Conservation (phyloP, 2,888 invertebrate species). For the Dusona sp. region DNA sequence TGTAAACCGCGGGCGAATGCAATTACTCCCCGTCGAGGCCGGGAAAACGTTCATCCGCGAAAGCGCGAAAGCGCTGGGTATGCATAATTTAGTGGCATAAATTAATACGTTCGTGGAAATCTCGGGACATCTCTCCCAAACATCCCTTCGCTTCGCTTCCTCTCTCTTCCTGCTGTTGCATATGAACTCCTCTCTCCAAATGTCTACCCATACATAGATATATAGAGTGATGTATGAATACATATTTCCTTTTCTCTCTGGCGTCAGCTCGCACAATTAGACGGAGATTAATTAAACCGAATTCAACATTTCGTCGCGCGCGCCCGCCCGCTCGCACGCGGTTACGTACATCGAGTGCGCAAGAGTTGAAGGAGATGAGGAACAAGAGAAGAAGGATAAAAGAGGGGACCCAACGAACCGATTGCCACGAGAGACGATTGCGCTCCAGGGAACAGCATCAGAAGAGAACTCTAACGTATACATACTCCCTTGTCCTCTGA, state of each 20-base stretch:
- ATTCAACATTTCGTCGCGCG: slow-evolving; percentile 79
- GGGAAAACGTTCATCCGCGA: slow-evolving; percentile 77
- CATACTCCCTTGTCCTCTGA: slow-evolving; percentile 13
- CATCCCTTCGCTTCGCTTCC: slow-evolving; percentile 56
- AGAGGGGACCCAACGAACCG: slow-evolving; percentile 33
- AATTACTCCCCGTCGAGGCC: slow-evolving; percentile 67
- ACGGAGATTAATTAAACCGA: slow-evolving; percentile 83
- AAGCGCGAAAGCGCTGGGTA: slow-evolving; percentile 61
- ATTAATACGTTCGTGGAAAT: slow-evolving; percentile 82
- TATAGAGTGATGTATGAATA: slow-evolving; percentile 19
- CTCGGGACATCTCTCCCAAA: slow-evolving; percentile 73
- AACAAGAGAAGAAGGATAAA: not conserved
- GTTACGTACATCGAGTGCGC: not conserved
- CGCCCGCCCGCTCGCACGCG: not conserved
- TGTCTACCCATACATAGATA: slow-evolving; percentile 11
- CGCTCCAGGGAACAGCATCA: slow-evolving; percentile 40
- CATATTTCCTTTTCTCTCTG: slow-evolving; percentile 48
- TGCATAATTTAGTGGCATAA: slow-evolving; percentile 82
- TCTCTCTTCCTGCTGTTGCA: slow-evolving; percentile 46
- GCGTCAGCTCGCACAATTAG: slow-evolving; percentile 81
- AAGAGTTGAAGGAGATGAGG: not conserved
- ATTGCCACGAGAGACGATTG: slow-evolving; percentile 56
- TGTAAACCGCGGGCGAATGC: slow-evolving; percentile 53
- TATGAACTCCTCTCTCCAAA: not conserved
- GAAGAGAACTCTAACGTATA: slow-evolving; percentile 24